Base-by-base conservation (phyloP, 2,888 invertebrate genomes). In the Parnassius mnemosyne region DNA sequence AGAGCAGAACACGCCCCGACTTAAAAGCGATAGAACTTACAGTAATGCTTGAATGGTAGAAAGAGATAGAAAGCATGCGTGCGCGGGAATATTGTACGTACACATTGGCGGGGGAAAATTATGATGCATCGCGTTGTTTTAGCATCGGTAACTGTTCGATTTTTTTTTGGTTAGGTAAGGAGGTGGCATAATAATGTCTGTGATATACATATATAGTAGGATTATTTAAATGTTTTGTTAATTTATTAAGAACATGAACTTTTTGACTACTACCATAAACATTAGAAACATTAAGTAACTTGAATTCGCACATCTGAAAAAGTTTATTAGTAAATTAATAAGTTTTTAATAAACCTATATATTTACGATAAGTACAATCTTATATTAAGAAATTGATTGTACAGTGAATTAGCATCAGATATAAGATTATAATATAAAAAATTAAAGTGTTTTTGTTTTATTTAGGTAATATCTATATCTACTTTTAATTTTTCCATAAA, bases 101-200 rank as follows among this genome's bases (percentile, higher is more conserved):
- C 79, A 77, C 57, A 76, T 72, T 73, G 77, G 78, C 78, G 82
- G 84, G 85, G 83, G 87, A 85, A 34, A 89, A 85, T 63, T 87
- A 88, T 87, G 89, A 89, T 90, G 89, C 90, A 90, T 88, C 83
- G 82, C 85, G 87, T 86, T 89, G 87, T 89, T 88, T 87, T 84
- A 87, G 81, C 87, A 89, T 88, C 85, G 81, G 83, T 86, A 84
- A 82, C 85, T 83, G 77, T 87, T 85, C 84, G 81, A 84, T 87
- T 79, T 85, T 83, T 84, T 77, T 69, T 81, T 83, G 80, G 73
- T 78, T 79, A 81, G 76, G 77, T 81, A 84, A 85, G 79, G 76
- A 85, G 79, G 66, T 68, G 66, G 60, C 66, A 66, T 66, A 47
- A 55, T 20, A 20, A 47, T 59, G 60, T 43, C 46, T 34, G 55